Base-by-base conservation (phyloP, 2,113 vertebrate genomes). In the Miniopterus natalensis region DNA sequence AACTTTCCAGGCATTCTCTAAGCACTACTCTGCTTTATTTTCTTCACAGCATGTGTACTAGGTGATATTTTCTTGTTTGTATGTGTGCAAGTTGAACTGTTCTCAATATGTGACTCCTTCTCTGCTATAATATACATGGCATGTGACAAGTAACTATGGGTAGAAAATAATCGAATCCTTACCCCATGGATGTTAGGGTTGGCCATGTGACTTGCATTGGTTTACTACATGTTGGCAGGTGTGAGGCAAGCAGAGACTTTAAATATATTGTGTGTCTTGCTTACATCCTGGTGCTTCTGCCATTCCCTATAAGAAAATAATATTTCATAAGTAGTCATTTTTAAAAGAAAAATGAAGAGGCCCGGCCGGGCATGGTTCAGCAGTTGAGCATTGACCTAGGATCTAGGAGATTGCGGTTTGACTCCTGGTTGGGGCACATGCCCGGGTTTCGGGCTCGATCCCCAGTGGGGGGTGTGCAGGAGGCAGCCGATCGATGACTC, bases 301-400 rank as follows among this genome's bases (percentile, higher is more conserved):
- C 42, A 47, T 63, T 55, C 84, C 9, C 15, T 61, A 20, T 13
- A 85, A 95, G 42, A 74, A 74, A 94, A 73, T 42, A 42, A 51
- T 9, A 85, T 31, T 0, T 53, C 27, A 9, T 29, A 75, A 51
- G 21, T 8, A 29, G 9, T 45, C 17, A 29, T 6, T 91, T 78
- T 63, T 51, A 42, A 9, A 95, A 90, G 61, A 88, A 71, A 40
- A 95, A 68, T 68, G 45, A 94, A 80, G 57, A 68, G 2, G 36
- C 36, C 36, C 36, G 36, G 36, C 36, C 36, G 36, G 36, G 36
- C 36, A 36, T 36, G 36, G 36, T 36, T 36, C 36, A 36, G 36
- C 36, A 36, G 36, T 36, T 36, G 36, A 36, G 36, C 36, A 36
- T 36, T 36, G 36, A 36, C 36, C 36, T 36, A 36, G 36, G 36